Conservation (phyloP, 1,140 invertebrate species). For the Drosophila littoralis region DNA sequence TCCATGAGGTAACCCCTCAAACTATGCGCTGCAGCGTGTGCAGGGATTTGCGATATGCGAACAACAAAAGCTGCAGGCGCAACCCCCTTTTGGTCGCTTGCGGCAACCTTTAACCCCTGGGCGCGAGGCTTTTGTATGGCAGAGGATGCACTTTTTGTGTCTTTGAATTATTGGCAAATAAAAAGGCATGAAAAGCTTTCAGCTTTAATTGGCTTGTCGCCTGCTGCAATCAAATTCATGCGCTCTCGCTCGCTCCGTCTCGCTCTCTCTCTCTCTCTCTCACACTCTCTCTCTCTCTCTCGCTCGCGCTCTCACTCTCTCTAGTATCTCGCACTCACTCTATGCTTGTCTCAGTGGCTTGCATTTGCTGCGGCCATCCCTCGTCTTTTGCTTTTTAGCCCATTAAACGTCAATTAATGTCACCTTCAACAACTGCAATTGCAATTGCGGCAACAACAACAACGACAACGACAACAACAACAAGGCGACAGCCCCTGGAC, state of each 20-base stretch:
- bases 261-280: neutral
- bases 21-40: neutral
- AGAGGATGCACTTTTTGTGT: slow-evolving; percentile 67
- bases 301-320: neutral
- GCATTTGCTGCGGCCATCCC: neutral
- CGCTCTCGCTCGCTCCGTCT: neutral
- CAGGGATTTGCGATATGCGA: slow-evolving; percentile 1
- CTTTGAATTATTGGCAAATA: slow-evolving; percentile 54
- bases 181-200: slow-evolving; percentile 66
- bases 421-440: slow-evolving; percentile 76
- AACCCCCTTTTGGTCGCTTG: slow-evolving; percentile 30
- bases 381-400: slow-evolving; percentile 31
- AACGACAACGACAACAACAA: slow-evolving; percentile 2
- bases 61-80: neutral
- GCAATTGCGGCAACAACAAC: slow-evolving; percentile 36
- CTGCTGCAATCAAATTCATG: slow-evolving; percentile 5
- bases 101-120: slow-evolving; percentile 51
- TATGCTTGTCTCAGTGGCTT: neutral
- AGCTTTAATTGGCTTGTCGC: slow-evolving; percentile 67
- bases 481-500: slow-evolving; percentile 2
- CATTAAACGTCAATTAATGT: slow-evolving; percentile 81
- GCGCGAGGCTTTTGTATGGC: slow-evolving; percentile 4
- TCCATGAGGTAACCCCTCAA: neutral
- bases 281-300: neutral
- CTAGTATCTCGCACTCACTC: neutral